These are phyloP conservation scores for Labeo catla DNA, from an alignment of 2,113 vertebrate species.

Conservation along the genomic window DNA sequence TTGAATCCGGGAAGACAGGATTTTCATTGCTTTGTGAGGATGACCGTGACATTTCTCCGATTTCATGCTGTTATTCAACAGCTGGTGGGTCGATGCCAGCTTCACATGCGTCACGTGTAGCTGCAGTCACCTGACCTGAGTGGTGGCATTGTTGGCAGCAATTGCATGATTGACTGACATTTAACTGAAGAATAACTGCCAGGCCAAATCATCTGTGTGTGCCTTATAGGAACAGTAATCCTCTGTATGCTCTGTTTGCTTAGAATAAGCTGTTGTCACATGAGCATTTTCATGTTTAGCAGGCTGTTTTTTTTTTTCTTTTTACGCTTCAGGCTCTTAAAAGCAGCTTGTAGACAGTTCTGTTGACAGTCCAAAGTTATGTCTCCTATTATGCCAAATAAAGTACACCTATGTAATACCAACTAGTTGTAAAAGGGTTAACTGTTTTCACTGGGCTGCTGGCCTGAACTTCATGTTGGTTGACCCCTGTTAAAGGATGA, in stretches of 20 bases:
- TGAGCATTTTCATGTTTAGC: neutral
- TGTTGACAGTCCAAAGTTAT: neutral
- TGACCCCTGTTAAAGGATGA: conserved; percentile 44
- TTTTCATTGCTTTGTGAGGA: conserved; percentile 26
- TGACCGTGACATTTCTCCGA: conserved; percentile 46
- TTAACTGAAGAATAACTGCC: conserved; percentile 36
- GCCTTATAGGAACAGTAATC: conserved; percentile 8
- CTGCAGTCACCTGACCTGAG: conserved; percentile 37
- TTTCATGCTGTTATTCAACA: conserved; percentile 41
- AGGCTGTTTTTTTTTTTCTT: neutral
- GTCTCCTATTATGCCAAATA: neutral
- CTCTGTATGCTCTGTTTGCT: conserved; percentile 12
- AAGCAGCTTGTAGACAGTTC: neutral
- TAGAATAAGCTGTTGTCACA: conserved; percentile 18
- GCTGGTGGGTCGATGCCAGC: conserved; percentile 39
- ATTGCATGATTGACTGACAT: conserved; percentile 35
- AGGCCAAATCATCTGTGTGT: conserved; percentile 26
- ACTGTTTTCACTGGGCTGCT: neutral
- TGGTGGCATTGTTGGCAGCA: conserved; percentile 18
- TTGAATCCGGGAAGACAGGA: conserved; percentile 39
- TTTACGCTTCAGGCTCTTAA: neutral
- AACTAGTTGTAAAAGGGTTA: neutral
- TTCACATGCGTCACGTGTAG: conserved; percentile 37
- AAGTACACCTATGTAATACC: neutral
- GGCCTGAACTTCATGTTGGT: neutral